These are phyloP conservation scores for Drosophila mettleri DNA, from an alignment of 2,888 invertebrate species.

Conservation along the genomic window DNA sequence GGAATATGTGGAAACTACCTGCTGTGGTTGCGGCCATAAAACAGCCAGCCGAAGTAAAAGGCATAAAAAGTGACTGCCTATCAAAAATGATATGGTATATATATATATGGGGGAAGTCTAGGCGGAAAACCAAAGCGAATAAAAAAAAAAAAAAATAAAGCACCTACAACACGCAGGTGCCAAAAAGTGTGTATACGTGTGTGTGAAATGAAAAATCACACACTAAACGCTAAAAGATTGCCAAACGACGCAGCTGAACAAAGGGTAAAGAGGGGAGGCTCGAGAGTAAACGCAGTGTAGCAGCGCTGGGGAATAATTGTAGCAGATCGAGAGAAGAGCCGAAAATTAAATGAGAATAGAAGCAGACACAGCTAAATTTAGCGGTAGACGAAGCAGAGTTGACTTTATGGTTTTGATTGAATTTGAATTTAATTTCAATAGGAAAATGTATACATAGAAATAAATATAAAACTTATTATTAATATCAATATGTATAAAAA, in stretches of 20 bases:
- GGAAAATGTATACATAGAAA: too few relatives aligned
- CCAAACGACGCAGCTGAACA: constrained; percentile 36
- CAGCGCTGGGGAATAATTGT: not conserved
- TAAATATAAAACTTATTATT: too few relatives aligned
- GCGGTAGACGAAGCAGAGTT: too few relatives aligned
- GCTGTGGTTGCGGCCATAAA: constrained; percentile 78
- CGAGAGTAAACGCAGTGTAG: not conserved
- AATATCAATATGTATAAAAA: too few relatives aligned
- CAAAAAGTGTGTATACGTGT: constrained; percentile 58
- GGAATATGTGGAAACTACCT: constrained; percentile 44
- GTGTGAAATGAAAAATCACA: constrained; percentile 68
- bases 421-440: too few relatives aligned
- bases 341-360: not conserved
- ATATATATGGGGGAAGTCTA: constrained; percentile 34
- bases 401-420: too few relatives aligned
- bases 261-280: not conserved
- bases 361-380: not conserved
- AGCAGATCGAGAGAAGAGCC: not conserved
- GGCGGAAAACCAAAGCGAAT: constrained; percentile 28
- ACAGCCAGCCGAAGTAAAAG: constrained; percentile 56
- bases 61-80: constrained; percentile 77
- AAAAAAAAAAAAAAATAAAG: too few relatives aligned
- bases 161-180: constrained; percentile 59
- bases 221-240: constrained; percentile 72
- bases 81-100: constrained; percentile 56